phyloP scores from a whole-genome alignment of 2,888 invertebrate species.

The Nomada fucata region DNA sequence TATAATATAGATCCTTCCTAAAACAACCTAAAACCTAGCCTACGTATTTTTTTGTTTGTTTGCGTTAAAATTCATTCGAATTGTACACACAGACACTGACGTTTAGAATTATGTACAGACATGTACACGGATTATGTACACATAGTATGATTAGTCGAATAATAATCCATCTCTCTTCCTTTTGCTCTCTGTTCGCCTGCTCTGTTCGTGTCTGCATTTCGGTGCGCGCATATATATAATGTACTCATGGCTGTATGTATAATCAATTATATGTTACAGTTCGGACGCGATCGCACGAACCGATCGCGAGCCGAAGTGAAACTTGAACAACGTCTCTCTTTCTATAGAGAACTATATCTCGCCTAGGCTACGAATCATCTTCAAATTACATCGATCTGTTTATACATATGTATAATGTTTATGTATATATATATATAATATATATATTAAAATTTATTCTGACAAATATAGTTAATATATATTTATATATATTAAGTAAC shows the following conservation, averaged over 20 bases:
- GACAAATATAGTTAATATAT: conserved; percentile 74
- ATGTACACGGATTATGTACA: conserved; percentile 79
- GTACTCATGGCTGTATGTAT: conserved; percentile 65
- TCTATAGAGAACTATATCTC: conserved; percentile 63
- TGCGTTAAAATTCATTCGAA: conserved; percentile 71
- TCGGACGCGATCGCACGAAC: conserved; percentile 47
- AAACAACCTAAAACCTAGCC: conserved; percentile 78
- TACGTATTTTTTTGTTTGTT: conserved; percentile 65
- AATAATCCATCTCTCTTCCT: conserved; percentile 35
- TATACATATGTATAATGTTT: conserved; percentile 77
- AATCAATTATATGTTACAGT: conserved; percentile 67
- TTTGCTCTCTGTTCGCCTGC: neutral
- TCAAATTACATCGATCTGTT: conserved; percentile 79
- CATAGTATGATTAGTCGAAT: conserved; percentile 63
- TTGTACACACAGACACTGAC: conserved; percentile 76
- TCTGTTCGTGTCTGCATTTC: conserved; percentile 58
- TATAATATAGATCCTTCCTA: conserved; percentile 76
- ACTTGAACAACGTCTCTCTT: conserved; percentile 80
- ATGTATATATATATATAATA: conserved; percentile 50
- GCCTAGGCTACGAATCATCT: conserved; percentile 75
- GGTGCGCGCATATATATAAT: conserved; percentile 68
- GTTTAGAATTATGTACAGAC: conserved; percentile 74
- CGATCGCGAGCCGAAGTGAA: conserved; percentile 72
- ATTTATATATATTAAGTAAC: conserved; percentile 68
- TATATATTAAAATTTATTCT: conserved; percentile 75